Conservation (phyloP, 2,888 invertebrate genomes). For the Cheilosia soror region DNA sequence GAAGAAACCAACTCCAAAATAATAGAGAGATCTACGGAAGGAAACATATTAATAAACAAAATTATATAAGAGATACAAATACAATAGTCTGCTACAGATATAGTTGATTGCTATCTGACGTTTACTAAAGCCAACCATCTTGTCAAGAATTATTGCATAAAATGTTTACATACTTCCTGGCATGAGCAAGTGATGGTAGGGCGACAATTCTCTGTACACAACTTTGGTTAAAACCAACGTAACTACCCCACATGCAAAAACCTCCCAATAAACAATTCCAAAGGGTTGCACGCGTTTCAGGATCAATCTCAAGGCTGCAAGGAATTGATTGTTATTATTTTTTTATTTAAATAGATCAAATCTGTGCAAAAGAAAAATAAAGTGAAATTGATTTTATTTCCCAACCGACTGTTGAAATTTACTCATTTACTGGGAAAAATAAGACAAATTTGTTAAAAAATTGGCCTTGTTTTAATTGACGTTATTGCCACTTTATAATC, state of each 20-base stretch:
- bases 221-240: slow-evolving; percentile 89
- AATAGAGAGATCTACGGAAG: slow-evolving; percentile 83
- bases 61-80: too few species aligned
- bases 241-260: slow-evolving; percentile 86
- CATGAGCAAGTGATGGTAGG: slow-evolving; percentile 85
- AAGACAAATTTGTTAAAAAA: too few species aligned
- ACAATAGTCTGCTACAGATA: too few species aligned
- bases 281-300: slow-evolving; percentile 87
- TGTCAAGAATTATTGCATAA: not conserved
- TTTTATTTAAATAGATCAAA: not conserved
- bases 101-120: too few species aligned
- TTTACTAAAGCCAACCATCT: not conserved
- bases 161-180: slow-evolving; percentile 83
- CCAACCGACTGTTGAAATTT: too few species aligned
- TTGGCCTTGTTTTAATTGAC: too few species aligned
- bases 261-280: slow-evolving; percentile 87
- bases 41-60: not conserved
- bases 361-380: too few species aligned
- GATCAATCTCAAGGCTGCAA: slow-evolving; percentile 86
- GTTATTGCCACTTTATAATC: too few species aligned
- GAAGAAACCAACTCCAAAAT: slow-evolving; percentile 85
- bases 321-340: not conserved
- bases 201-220: slow-evolving; percentile 89
- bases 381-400: too few species aligned
- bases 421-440: too few species aligned